Percentiles rank a stretch among this genome's conserved stretches.
Conservation (phyloP, 2,113 vertebrate species). For the Callocephalon fimbriatum region DNA sequence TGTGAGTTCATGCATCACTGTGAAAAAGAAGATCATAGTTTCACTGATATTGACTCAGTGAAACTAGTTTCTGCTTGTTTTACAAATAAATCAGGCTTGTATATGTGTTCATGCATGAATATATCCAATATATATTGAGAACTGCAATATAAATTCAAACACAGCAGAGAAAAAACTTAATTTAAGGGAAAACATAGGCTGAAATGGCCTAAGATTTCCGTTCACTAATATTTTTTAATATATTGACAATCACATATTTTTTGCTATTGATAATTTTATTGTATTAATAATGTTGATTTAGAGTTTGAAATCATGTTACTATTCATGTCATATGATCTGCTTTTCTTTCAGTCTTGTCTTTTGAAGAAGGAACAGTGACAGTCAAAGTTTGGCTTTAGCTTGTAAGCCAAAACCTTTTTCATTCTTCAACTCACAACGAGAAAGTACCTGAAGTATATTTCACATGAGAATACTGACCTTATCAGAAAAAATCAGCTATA, state of each 20-base stretch:
- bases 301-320: not conserved
- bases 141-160: not conserved
- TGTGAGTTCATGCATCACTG: not conserved
- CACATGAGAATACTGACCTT: not conserved
- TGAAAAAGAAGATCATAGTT: not conserved
- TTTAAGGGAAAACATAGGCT: not conserved
- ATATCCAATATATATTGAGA: not conserved
- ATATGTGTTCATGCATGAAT: not conserved
- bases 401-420: not conserved
- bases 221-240: not conserved
- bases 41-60: not conserved
- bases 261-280: not conserved
- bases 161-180: not conserved
- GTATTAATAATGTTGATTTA: not conserved
- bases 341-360: not conserved
- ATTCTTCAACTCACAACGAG: not conserved
- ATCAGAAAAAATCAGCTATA: not conserved
- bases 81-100: not conserved
- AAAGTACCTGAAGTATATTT: not conserved
- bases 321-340: fast-evolving
- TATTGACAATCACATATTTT: not conserved
- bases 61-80: not conserved
- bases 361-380: not conserved
- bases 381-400: not conserved
- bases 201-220: not conserved